Evolutionary conservation across 1,140 invertebrate genomes (phyloP).

Genomic region (Tetramorium alpestre): DNA sequence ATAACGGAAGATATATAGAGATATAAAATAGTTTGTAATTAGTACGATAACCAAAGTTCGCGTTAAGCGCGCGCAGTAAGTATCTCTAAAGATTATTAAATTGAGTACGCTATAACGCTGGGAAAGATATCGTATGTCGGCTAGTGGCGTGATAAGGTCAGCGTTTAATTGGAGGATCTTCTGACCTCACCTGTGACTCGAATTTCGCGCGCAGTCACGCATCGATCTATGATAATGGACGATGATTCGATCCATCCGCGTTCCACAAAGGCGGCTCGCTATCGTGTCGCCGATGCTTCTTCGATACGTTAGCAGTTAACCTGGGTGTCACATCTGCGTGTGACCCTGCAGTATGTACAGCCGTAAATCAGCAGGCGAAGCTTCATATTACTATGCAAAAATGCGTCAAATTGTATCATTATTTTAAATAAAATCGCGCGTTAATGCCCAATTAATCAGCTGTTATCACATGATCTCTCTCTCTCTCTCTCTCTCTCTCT

Average conservation of each 20-base stretch:
- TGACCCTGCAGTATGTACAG: not conserved
- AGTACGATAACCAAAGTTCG: constrained; percentile 15
- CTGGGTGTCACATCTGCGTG: constrained; percentile 21
- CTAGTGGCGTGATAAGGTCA: constrained; percentile 38
- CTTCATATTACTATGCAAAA: constrained; percentile 3
- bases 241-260: constrained; percentile 58
- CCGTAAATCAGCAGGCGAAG: not conserved
- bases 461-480: not conserved
- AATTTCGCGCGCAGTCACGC: constrained; percentile 37
- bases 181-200: constrained; percentile 31
- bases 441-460: not conserved
- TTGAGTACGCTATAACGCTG: constrained; percentile 13
- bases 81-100: constrained; percentile 38
- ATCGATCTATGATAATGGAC: constrained; percentile 55
- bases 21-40: constrained; percentile 53
- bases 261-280: constrained; percentile 47
- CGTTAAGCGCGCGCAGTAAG: not conserved
- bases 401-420: not conserved
- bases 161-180: constrained; percentile 50
- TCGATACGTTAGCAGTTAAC: constrained; percentile 29
- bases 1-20: constrained; percentile 30
- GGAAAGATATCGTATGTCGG: not conserved
- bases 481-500: too few species aligned
- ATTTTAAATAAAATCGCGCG: not conserved
- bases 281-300: constrained; percentile 29